phyloP scores from a whole-genome alignment of 2,888 invertebrate genomes.

The Julus scandinavius region DNA sequence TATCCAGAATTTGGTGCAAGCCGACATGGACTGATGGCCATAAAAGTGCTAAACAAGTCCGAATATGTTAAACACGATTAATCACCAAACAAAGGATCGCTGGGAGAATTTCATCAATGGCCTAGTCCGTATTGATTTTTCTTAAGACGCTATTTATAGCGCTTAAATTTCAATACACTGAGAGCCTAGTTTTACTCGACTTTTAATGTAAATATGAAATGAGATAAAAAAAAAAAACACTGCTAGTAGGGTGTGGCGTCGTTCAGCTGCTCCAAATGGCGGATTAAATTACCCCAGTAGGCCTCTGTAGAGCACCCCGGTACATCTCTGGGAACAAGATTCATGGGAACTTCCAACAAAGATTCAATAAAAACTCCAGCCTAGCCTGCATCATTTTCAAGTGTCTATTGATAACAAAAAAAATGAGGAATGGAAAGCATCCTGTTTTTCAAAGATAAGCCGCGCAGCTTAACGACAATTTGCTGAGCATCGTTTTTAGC shows the following conservation, averaged over 20 bases:
- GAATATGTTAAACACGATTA: background rate
- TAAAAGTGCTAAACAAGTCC: slow-evolving; percentile 9
- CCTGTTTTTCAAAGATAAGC: slow-evolving; percentile 27
- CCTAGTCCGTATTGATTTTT: background rate
- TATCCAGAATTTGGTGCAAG: background rate
- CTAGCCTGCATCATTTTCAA: background rate
- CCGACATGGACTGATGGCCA: background rate
- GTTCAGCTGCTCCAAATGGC: background rate
- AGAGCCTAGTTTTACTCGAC: slow-evolving; percentile 4
- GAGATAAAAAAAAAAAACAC: background rate
- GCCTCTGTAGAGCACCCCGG: slow-evolving; percentile 6
- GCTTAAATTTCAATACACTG: background rate
- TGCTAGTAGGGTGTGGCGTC: slow-evolving; percentile 2
- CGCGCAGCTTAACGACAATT: background rate
- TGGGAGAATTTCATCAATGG: background rate
- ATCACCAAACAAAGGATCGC: background rate
- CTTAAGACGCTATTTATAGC: slow-evolving; percentile 25
- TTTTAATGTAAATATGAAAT: slow-evolving; percentile 27
- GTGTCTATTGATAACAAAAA: background rate
- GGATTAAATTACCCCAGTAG: background rate
- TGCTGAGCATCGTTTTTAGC: background rate
- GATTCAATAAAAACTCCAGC: slow-evolving; percentile 1
- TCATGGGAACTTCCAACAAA: slow-evolving; percentile 26
- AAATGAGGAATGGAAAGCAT: slow-evolving; percentile 20
- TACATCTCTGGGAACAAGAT: background rate